These are phyloP conservation scores for Pyrocephalus nanus DNA, from an alignment of 2,797 vertebrate genomes.

Conservation along the genomic window DNA sequence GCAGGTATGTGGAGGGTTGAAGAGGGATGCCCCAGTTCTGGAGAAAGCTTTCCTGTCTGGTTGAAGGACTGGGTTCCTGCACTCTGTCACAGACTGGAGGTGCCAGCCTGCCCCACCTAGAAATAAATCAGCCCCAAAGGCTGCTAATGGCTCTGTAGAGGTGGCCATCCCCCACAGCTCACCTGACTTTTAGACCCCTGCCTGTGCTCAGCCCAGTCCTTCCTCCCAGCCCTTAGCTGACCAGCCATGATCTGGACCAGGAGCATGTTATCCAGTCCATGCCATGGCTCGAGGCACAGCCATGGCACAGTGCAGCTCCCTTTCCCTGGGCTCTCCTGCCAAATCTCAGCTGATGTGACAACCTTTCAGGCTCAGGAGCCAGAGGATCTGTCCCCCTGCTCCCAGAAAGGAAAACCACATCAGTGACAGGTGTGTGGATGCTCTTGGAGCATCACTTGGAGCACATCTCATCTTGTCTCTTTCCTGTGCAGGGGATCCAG, in stretches of 20 bases:
- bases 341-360: neutral
- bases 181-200: neutral
- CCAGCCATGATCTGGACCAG: neutral
- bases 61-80: neutral
- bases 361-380: neutral
- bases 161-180: neutral
- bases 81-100: neutral
- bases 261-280: fast-evolving
- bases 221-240: neutral
- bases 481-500: conserved; percentile 85
- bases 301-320: neutral
- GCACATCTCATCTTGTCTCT: fast-evolving
- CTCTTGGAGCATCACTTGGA: neutral
- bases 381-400: neutral
- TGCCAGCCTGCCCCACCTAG: neutral
- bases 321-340: neutral
- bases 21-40: neutral
- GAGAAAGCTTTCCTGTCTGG: neutral
- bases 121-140: neutral
- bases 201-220: neutral
- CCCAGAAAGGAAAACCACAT: neutral
- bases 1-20: conserved; percentile 77
- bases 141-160: neutral
- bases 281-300: neutral
- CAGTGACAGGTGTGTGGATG: neutral